Conservation (phyloP, 2,113 vertebrate species). For the Labeo rohita region DNA sequence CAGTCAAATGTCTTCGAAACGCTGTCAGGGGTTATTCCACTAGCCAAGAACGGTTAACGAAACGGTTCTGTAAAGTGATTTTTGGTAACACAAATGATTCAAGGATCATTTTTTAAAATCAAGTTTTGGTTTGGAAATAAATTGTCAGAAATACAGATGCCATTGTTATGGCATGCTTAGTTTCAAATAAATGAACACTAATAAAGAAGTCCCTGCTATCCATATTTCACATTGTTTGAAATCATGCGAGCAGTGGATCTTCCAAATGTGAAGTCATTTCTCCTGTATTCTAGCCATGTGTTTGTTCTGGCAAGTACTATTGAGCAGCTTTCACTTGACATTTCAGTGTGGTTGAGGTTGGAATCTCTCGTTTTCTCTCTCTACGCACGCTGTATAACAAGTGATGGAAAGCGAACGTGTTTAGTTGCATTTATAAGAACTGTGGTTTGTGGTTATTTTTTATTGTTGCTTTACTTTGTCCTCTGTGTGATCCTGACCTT, state of each 20-base stretch:
- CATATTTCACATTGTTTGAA: constrained; percentile 1
- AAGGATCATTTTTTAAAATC: neutral
- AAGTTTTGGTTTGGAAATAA: neutral
- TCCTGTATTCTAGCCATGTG: constrained; percentile 26
- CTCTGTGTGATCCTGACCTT: constrained; percentile 35
- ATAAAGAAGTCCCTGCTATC: neutral
- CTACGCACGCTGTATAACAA: constrained; percentile 28
- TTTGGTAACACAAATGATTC: too few relatives aligned
- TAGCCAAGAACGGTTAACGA: too few relatives aligned
- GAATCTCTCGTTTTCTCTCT: constrained; percentile 24
- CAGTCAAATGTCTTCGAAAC: too few relatives aligned
- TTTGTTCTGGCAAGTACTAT: constrained; percentile 45
- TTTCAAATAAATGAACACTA: neutral
- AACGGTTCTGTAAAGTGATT: too few relatives aligned
- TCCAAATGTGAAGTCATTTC: constrained; percentile 37
- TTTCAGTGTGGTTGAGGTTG: constrained; percentile 54
- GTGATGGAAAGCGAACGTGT: constrained; percentile 50
- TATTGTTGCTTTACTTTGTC: constrained; percentile 36
- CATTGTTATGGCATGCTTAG: neutral
- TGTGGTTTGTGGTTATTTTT: constrained; percentile 44
- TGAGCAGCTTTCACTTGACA: constrained; percentile 48
- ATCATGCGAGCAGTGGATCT: constrained; percentile 12
- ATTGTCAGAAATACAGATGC: neutral
- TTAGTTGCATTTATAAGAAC: constrained; percentile 53
- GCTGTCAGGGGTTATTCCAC: too few relatives aligned